Evolutionary conservation across 37 sponge, comb jelly and placozoan species (phyloP), one percentile per base, ranked within the genome.

Genomic region (Ephydatia muelleri): DNA sequence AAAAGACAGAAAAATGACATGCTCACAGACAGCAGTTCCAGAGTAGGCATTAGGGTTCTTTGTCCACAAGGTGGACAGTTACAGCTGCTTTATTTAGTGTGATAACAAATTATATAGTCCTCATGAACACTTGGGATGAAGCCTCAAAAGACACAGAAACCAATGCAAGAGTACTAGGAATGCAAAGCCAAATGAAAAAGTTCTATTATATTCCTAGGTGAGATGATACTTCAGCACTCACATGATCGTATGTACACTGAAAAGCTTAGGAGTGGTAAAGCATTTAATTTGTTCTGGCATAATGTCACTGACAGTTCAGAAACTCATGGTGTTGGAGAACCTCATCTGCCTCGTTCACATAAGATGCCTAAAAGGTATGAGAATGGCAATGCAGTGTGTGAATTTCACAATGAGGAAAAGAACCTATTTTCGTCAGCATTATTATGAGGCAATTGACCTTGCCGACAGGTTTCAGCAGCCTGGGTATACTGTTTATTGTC

Each of bases 11-110:
- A 79, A 82, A 34, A 33, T 43, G 36, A 40, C 31, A 14, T 80
- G 16, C 71, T 23, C 26, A 27, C 77, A n/a, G 74, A 67, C 25
- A 31, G 35, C 19, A 79, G 79, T 32, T 23, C 23, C 40, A 79
- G 65, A 49, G 64, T 81, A 31, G 91, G 85, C 48, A 69, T 90
- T 30, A 21, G 86, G 65, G 82, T 90, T 16, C 49, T 90, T 3
- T 90, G 91, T 39, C 91, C 91, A 9, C 87, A 43, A 72, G 87
- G 43, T 86, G 87, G 80, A 86, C 87, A 49, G 76, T 80, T 31
- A 83, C 82, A 27, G 78, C 82, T 25, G 6, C 82, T 30, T 6
- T 88, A 37, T 28, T 19, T 26, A 80, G 88, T 38, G 82, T 82
- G 30, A 27, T 80, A 22, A 69, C 67, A 26, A 87, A 87, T 65